Percentiles rank a stretch among this genome's conserved stretches.
These are phyloP conservation scores for Syngnathus typhle DNA, from an alignment of 2,113 vertebrate species.

Conservation along the genomic window DNA sequence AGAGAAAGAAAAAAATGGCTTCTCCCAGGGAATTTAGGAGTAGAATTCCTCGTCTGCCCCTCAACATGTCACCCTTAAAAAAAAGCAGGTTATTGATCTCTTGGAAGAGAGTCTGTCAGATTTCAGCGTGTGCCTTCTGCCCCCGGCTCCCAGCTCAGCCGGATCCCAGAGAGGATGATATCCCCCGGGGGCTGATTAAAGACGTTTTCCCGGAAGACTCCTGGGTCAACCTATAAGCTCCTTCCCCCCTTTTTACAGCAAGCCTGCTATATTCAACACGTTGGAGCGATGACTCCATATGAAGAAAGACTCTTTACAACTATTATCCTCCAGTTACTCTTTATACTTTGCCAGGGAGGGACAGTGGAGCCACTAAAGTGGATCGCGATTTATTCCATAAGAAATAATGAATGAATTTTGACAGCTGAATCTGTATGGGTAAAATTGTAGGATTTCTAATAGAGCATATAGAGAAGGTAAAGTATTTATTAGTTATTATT, in stretches of 20 bases:
- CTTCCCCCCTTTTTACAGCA: slow-evolving; percentile 20
- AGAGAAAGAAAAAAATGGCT: slow-evolving; percentile 15
- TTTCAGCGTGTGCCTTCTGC: slow-evolving; percentile 38
- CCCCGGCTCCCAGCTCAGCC: slow-evolving; percentile 51
- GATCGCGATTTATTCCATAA: background rate
- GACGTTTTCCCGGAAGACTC: slow-evolving; percentile 61
- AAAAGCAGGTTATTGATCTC: slow-evolving; percentile 62
- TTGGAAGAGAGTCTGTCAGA: slow-evolving; percentile 59
- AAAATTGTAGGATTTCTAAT: background rate
- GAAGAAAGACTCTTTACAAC: slow-evolving; percentile 25
- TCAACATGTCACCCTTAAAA: slow-evolving; percentile 65
- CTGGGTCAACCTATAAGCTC: slow-evolving; percentile 62
- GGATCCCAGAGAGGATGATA: slow-evolving; percentile 60
- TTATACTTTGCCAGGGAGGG: background rate
- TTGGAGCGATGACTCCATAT: slow-evolving; percentile 33
- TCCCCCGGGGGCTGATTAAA: slow-evolving; percentile 68
- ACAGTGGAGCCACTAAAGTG: background rate
- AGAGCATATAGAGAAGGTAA: no score
- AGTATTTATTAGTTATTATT: no score
- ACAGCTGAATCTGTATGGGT: background rate
- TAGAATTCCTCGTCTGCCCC: slow-evolving; percentile 59
- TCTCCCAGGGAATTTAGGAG: slow-evolving; percentile 50
- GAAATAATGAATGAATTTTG: background rate
- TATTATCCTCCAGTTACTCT: slow-evolving; percentile 32
- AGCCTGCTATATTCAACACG: slow-evolving; percentile 38